Base-by-base conservation (phyloP, 2,888 invertebrate species). In the Hymenopus coronatus region DNA sequence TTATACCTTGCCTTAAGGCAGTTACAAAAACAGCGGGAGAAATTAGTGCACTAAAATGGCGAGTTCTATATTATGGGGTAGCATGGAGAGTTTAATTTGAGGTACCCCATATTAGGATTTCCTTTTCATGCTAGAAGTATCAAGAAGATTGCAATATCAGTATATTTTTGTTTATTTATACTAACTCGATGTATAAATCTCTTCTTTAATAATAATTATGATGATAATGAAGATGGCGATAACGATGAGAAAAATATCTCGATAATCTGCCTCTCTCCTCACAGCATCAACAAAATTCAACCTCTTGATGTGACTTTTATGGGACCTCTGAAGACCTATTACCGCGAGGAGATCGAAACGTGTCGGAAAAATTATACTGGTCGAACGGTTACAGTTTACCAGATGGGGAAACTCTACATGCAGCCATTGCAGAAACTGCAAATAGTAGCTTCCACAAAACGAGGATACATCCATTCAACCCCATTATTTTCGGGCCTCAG, bases 271-370 rank as follows among this genome's bases (percentile, higher is more conserved):
- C 86, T 90, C 28, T 90, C 90, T 33, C 8, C 33, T 15, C 1
- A 6, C 20, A 15, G 15, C 33, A 33, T 33, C 33, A 6, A 8
- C 6, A 40, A 87, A 7, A 89, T 90, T 6, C 91, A 91, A 82
- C 90, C 90, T 8, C 87, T 91, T 27, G 90, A 90, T 54, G 89
- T 89, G 28, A 85, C 90, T 8, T 91, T 91, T 54, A 90, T 91
- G 90, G 89, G n/a, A 25, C 89, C 90, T 0, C 28, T 90, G 2
- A 90, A 90, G 83, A 30, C 33, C 3, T 46, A 89, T 33, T 90
- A 89, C 25, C 4, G 28, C 12, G 83, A 88, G 27, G 87, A 88
- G 54, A 88, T 88, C 4, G 82, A 88, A 84, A 33, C 70, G 27
- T 89, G 88, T 85, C 82, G 84, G 12, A n/a, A 40, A 82, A 84